A percentile compares a stretch with the other conserved stretches of the same genome.
Conservation (phyloP, 2,888 invertebrate genomes). For the Brachynemurus nebulosus region DNA sequence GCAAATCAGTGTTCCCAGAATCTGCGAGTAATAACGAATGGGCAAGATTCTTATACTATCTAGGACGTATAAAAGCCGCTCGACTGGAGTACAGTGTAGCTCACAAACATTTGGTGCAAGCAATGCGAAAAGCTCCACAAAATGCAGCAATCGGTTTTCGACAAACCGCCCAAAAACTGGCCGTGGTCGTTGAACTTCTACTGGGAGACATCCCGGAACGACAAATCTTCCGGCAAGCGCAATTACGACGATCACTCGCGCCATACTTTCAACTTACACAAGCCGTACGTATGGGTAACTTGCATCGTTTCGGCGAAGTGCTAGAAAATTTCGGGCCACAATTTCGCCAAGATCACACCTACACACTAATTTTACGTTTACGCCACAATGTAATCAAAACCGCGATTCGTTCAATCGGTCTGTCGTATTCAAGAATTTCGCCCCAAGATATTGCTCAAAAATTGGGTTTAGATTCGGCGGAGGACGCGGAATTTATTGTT, state of each 20-base stretch:
- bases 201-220: slow-evolving; percentile 97
- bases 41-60: slow-evolving; percentile 93
- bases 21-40: slow-evolving; percentile 97
- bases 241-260: slow-evolving; percentile 73
- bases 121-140: slow-evolving; percentile 93
- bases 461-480: slow-evolving; percentile 83
- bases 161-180: slow-evolving; percentile 90
- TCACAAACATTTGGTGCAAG: slow-evolving; percentile 90
- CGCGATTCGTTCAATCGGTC: slow-evolving; percentile 87
- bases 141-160: slow-evolving; percentile 97
- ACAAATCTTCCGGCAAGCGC: slow-evolving; percentile 84
- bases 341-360: slow-evolving; percentile 89
- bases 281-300: slow-evolving; percentile 88
- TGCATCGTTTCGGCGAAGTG: slow-evolving; percentile 88
- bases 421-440: slow-evolving; percentile 93
- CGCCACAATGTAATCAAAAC: slow-evolving; percentile 99
- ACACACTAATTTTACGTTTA: slow-evolving; percentile 86
- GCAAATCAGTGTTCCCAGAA: slow-evolving; percentile 94
- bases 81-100: slow-evolving; percentile 95
- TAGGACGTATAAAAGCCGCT: slow-evolving; percentile 97
- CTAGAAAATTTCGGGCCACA: slow-evolving; percentile 80
- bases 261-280: slow-evolving; percentile 97
- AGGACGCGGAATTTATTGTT: slow-evolving; percentile 98
- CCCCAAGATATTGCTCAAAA: slow-evolving; percentile 91
- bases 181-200: slow-evolving; percentile 86